phyloP scores from a whole-genome alignment of 1,140 invertebrate species.

The Trachelipus rathkii region DNA sequence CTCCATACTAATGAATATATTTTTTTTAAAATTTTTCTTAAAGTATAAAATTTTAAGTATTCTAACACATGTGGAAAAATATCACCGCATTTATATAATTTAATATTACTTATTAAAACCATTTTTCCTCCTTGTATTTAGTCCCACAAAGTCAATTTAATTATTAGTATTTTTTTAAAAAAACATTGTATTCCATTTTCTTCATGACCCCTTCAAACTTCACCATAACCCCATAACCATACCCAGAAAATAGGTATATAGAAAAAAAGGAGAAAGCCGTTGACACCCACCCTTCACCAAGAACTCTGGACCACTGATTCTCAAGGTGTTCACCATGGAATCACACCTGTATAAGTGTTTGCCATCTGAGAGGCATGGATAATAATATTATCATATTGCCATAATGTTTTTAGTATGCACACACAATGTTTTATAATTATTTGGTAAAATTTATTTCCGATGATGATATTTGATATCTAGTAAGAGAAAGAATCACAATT shows the following conservation, averaged over 20 bases:
- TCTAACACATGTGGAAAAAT: no score
- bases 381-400: neutral
- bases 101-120: no score
- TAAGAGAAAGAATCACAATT: no score
- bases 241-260: conserved; percentile 10
- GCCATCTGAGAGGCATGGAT: neutral
- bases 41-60: no score
- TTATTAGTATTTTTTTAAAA: neutral
- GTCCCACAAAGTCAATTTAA: neutral
- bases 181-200: neutral
- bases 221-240: neutral
- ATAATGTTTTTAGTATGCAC: neutral
- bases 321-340: conserved; percentile 4
- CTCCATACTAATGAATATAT: no score
- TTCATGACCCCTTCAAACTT: neutral
- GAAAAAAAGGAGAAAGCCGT: neutral
- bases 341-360: neutral
- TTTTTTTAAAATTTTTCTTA: neutral
- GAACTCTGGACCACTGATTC: conserved; percentile 3
- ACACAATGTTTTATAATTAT: neutral
- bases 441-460: neutral
- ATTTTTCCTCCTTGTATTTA: no score
- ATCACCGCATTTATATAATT: no score
- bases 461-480: neutral
- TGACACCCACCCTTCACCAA: neutral